Conservation (phyloP, 2,113 vertebrate species). For the Sprattus sprattus region DNA sequence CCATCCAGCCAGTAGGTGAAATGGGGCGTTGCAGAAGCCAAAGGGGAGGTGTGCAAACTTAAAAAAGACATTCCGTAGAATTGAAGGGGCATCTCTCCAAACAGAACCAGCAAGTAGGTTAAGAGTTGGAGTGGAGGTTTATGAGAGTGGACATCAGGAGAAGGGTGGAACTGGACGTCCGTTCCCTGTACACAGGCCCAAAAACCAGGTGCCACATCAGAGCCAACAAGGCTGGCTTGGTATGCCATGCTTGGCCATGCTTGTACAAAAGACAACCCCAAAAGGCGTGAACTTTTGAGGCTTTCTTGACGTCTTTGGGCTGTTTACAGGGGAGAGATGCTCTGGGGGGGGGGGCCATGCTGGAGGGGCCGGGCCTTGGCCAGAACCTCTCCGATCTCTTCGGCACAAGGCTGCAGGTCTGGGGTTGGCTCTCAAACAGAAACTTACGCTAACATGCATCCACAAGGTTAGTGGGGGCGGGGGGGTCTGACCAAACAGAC, state of each 20-base stretch:
- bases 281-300: neutral
- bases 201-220: conserved; percentile 34
- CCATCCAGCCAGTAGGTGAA: conserved; percentile 65
- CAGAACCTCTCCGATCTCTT: conserved; percentile 56
- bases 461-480: conserved; percentile 44
- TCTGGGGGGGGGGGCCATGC: conserved; percentile 60
- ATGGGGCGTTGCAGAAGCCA: conserved; percentile 76
- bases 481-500: conserved; percentile 58
- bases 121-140: conserved; percentile 54
- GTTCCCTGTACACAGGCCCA: conserved; percentile 75
- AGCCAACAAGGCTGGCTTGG: neutral
- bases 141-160: conserved; percentile 50
- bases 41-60: conserved; percentile 66
- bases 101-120: neutral
- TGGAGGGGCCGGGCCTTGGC: conserved; percentile 33
- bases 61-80: conserved; percentile 73
- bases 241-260: neutral
- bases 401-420: conserved; percentile 71
- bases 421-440: conserved; percentile 44
- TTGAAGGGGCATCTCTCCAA: conserved; percentile 74
- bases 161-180: conserved; percentile 53
- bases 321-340: conserved; percentile 74
- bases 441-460: conserved; percentile 69
- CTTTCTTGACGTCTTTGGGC: conserved; percentile 59
- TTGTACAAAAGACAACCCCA: neutral